Evolutionary conservation across 2,888 invertebrate genomes (phyloP), one percentile per base, ranked within the genome.

Genomic region (Limenitis camilla): DNA sequence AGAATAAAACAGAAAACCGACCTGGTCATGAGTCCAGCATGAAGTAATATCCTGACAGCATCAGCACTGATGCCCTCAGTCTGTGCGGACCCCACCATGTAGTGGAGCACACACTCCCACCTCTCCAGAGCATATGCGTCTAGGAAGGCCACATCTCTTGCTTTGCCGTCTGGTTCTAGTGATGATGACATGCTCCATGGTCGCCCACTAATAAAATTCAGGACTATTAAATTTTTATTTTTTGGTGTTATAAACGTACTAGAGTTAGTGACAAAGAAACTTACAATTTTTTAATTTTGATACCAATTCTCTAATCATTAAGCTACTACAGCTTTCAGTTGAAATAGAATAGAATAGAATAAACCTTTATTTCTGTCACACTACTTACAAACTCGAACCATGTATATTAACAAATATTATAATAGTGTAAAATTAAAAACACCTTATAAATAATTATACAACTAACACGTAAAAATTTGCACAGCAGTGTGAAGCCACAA

Each of bases 51-150:
- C 62, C 96, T 86, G 1, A 97, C 96, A n/a, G 98, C 97, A 79
- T 98, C 98, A 0, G 93, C 94, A 48, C 96, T 96, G 67, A 97
- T 96, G 49, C 95, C 95, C 76, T 97, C 96, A 33, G 94, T 94
- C 75, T 94, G 96, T 51, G 93, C 92, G 31, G 94, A 94, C 41
- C 97, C 97, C 69, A 96, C 96, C 96, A 98, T 96, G 75, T 96
- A 98, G 81, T 98, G 97, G 19, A 98, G 89, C 10, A 98, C 96
- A 74, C 97, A 97, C 81, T 98, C 96, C 98, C 98, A 98, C 51
- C 98, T 89, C 72, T 97, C 96, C 72, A 94, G 87, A 0, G 98
- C 96, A 75, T 98, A 98, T 5, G 93, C 90, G 76, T 98, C 97
- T 19, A 98, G 86, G 81, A 96, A 97, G 0, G 92, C 89, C 4